Base-by-base conservation (phyloP, 2,797 vertebrate species). In the Arctocebus calabarensis region DNA sequence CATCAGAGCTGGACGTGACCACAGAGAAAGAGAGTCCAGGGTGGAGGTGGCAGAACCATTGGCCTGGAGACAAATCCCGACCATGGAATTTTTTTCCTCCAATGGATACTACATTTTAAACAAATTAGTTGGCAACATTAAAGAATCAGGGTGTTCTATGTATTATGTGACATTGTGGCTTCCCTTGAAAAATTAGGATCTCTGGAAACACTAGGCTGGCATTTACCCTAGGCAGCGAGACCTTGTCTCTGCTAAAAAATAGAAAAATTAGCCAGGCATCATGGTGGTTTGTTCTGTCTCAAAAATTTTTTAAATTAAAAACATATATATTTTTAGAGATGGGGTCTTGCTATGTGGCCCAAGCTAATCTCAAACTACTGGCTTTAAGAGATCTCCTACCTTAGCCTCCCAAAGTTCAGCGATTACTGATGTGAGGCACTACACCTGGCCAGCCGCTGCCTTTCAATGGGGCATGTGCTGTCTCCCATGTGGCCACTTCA, bases 1-100 rank as follows among this genome's bases (percentile, higher is more conserved):
- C 0, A 0, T 4, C 12, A 6, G 32, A 34, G 37, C 10, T 1
- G 2, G 32, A 40, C 0, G 2, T 5, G 16, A 10, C 11, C 7
- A 5, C 43, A 32, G 71, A 3, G 23, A 10, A 66, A 66, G 32
- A 45, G 20, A 29, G 20, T 23, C 40, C 3, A 16, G 68, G 11
- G 19, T 11, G 0, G 20, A 78, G 25, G 7, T 2, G 22, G 16
- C 14, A 12, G 71, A 73, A 45, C 29, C 0, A 0, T 12, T 19
- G 61, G 34, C 22, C n/a, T 2, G 2, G n/a, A 37, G 43, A 34
- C 71, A 78, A 61, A 22, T 0, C 3, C 5, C 25, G 25, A 11
- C 68, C 5, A 0, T 1, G 34, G 19, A 20, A 19, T 2, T 32
- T 11, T 22, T 22, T 34, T 43, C 19, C 1, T 22, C 32, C 13